Evolutionary conservation across 2,797 vertebrate genomes (phyloP).

Genomic region (Neostethus bicornis): DNA sequence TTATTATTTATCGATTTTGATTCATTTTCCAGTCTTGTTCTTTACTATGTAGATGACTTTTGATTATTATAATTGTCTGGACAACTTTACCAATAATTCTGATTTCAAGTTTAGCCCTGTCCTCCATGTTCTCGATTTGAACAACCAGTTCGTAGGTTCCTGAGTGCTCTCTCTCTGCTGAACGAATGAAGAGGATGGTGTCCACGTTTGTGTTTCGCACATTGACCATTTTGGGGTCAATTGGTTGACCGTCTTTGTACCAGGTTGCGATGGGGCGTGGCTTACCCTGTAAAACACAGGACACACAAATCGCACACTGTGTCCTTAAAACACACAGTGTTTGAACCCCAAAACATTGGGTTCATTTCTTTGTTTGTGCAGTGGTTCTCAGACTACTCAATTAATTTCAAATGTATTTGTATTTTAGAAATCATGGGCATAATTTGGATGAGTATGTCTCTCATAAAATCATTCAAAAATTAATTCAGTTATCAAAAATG

Average conservation of each 20-base stretch:
- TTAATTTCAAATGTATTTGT: too few species aligned
- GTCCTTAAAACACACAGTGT: too few species aligned
- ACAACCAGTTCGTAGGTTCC: constrained; percentile 87
- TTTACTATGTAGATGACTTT: neutral
- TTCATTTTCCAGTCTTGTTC: neutral
- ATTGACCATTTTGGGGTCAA: constrained; percentile 79
- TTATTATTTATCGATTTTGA: neutral
- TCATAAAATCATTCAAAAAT: too few species aligned
- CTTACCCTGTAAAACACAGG: constrained; percentile 81
- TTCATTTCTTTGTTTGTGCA: too few species aligned
- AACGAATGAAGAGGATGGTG: constrained; percentile 88
- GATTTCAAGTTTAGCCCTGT: constrained; percentile 82
- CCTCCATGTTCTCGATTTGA: constrained; percentile 90
- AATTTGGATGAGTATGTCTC: neutral
- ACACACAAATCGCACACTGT: too few species aligned
- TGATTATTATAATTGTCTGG: neutral
- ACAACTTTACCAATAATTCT: constrained; percentile 81
- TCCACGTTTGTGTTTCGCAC: constrained; percentile 84
- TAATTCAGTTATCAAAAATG: too few species aligned
- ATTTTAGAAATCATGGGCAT: neutral
- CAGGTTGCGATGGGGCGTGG: constrained; percentile 86
- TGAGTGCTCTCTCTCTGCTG: constrained; percentile 85
- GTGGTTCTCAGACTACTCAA: too few species aligned
- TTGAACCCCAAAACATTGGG: too few species aligned
- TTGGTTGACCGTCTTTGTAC: constrained; percentile 84